A percentile compares a stretch with the other conserved stretches of the same genome.
These are phyloP conservation scores for Ataeniobius toweri DNA, from an alignment of 2,797 vertebrate genomes.

Conservation along the genomic window DNA sequence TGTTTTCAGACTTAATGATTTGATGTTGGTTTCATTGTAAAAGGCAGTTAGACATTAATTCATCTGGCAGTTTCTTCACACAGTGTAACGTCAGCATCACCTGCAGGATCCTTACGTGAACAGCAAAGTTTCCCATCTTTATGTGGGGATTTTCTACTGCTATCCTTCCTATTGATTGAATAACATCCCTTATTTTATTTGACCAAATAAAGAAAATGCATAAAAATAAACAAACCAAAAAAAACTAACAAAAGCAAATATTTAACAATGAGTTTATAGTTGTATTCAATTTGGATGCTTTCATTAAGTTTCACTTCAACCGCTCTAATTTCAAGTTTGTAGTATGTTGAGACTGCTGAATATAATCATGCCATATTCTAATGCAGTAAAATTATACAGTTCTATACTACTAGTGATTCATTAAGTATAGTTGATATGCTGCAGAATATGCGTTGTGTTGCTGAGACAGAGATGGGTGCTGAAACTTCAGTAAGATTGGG, in stretches of 20 bases:
- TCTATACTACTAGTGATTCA: not conserved
- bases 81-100: slow-evolving; percentile 65
- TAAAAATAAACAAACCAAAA: not conserved
- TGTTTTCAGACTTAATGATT: not conserved
- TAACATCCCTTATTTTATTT: not conserved
- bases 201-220: not conserved
- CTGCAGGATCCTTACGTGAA: slow-evolving; percentile 47
- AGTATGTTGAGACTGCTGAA: not conserved
- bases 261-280: not conserved
- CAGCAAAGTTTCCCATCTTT: slow-evolving; percentile 17
- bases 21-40: not conserved
- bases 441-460: not conserved
- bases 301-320: not conserved
- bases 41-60: slow-evolving; percentile 22
- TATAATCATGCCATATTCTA: not conserved
- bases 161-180: not conserved
- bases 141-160: not conserved
- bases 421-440: not conserved
- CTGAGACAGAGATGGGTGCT: not conserved
- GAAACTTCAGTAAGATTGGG: not conserved
- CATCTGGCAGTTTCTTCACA: slow-evolving; percentile 18
- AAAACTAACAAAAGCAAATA: not conserved
- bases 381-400: not conserved
- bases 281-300: not conserved
- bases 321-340: not conserved